A percentile compares a stretch with the other conserved stretches of the same genome.
These are phyloP conservation scores for Shargacucullia verbasci DNA, from an alignment of 2,888 invertebrate genomes.

Conservation along the genomic window DNA sequence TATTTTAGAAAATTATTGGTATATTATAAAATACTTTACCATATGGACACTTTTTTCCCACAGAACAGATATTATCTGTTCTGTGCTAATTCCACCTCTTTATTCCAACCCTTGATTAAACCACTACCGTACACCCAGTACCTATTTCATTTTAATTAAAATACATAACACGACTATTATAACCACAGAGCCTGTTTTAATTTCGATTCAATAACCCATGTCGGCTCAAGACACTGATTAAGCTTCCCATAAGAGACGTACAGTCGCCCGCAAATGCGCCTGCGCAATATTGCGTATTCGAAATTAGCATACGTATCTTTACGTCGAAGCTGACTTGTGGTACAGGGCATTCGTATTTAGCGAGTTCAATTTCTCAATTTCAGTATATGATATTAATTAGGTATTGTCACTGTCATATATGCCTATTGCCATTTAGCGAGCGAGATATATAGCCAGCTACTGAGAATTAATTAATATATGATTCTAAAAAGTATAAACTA, in stretches of 20 bases:
- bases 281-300: slow-evolving; percentile 44
- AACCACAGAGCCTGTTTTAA: slow-evolving; percentile 76
- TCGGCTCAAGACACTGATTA: slow-evolving; percentile 83
- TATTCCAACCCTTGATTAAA: slow-evolving; percentile 11
- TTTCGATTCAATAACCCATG: slow-evolving; percentile 85
- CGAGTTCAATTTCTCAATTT: not conserved
- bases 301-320: slow-evolving; percentile 39
- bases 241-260: slow-evolving; percentile 76
- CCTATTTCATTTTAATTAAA: slow-evolving; percentile 64
- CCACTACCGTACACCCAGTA: slow-evolving; percentile 26
- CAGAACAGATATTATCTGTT: not conserved
- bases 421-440: too few species aligned
- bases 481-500: too few species aligned
- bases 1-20: too few species aligned
- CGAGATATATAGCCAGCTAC: too few species aligned
- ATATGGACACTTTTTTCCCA: slow-evolving; percentile 9
- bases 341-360: not conserved
- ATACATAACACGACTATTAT: slow-evolving; percentile 59
- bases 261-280: slow-evolving; percentile 64
- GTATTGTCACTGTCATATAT: too few species aligned
- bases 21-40: too few species aligned
- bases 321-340: not conserved
- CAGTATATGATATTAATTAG: too few species aligned
- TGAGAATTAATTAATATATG: too few species aligned
- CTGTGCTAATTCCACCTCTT: slow-evolving; percentile 10